phyloP scores from a whole-genome alignment of 2,113 vertebrate genomes.

The Eidolon helvum region DNA sequence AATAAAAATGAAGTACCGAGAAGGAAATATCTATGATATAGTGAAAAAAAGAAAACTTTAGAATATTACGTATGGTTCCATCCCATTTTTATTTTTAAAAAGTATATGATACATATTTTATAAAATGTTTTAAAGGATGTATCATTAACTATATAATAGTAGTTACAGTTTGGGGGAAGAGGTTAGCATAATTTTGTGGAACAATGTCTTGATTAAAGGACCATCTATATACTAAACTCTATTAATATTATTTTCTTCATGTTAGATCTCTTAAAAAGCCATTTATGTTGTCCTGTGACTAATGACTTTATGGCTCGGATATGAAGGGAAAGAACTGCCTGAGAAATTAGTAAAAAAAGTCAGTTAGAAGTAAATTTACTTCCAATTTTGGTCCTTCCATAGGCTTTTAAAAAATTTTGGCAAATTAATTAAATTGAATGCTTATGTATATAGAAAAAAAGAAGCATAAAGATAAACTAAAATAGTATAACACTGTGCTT shows the following conservation, averaged over 20 bases:
- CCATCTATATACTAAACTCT: background rate
- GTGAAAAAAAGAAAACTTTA: background rate
- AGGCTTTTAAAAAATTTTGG: constrained; percentile 2
- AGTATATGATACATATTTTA: background rate
- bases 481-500: background rate
- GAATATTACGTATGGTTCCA: background rate
- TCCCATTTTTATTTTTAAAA: background rate
- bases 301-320: background rate
- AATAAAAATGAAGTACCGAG: background rate
- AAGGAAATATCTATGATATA: background rate
- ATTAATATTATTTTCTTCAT: background rate
- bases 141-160: background rate
- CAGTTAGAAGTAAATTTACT: background rate
- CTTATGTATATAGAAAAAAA: background rate
- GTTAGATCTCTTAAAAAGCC: constrained; percentile 19
- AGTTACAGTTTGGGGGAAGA: background rate
- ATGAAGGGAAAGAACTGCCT: background rate
- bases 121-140: background rate
- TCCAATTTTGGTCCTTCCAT: background rate
- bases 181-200: background rate
- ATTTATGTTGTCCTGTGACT: background rate
- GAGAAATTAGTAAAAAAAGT: constrained; percentile 24
- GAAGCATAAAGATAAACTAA: background rate
- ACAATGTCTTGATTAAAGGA: background rate
- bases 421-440: background rate